Evolutionary conservation across 1,140 invertebrate genomes (phyloP).

Genomic region (Watersipora subatra): DNA sequence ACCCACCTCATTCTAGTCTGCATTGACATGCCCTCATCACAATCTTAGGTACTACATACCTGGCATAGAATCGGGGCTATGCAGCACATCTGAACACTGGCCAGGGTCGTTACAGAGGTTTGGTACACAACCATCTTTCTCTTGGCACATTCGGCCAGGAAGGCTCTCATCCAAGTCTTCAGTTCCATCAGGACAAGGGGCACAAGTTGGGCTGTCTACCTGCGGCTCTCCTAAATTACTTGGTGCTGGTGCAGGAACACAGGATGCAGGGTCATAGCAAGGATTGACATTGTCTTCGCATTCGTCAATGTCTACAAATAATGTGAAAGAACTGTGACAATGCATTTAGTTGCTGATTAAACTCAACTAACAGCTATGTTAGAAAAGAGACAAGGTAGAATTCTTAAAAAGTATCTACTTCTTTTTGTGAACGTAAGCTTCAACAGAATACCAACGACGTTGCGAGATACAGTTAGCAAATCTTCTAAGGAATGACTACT

Average conservation of each 20-base stretch:
- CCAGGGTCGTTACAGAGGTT: not conserved
- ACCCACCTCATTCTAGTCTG: too few relatives aligned
- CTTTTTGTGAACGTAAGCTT: too few relatives aligned
- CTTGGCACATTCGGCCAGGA: not conserved
- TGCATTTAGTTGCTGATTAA: too few relatives aligned
- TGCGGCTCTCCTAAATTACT: not conserved
- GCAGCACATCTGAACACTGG: not conserved
- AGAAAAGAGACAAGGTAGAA: too few relatives aligned
- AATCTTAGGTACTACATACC: too few relatives aligned
- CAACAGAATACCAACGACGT: too few relatives aligned
- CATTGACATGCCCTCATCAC: too few relatives aligned
- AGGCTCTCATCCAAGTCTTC: not conserved
- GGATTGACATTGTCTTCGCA: not conserved
- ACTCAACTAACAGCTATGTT: too few relatives aligned
- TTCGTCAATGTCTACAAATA: not conserved
- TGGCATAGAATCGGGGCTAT: not conserved
- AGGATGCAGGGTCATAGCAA: not conserved
- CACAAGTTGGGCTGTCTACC: not conserved
- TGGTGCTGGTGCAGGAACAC: not conserved
- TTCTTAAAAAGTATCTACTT: too few relatives aligned
- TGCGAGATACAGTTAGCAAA: too few relatives aligned
- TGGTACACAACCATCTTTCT: not conserved
- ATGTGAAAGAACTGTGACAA: too few relatives aligned
- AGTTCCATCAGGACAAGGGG: not conserved
- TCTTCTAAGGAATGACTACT: too few relatives aligned